Percentiles rank a stretch among this genome's conserved stretches.
These are phyloP conservation scores for Muricea muricata DNA, from an alignment of 92 coral and sea anemone species.

Conservation along the genomic window DNA sequence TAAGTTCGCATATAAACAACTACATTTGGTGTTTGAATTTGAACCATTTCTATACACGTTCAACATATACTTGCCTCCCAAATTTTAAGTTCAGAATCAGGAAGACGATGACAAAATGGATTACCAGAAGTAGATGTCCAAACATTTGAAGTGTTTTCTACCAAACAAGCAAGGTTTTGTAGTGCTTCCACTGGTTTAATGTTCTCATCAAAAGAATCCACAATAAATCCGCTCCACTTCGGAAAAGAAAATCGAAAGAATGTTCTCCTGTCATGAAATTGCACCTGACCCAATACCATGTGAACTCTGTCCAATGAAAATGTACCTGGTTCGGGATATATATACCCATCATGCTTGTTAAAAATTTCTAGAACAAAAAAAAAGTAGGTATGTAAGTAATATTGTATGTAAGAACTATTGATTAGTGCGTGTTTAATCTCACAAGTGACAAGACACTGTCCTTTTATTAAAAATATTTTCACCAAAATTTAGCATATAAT, in stretches of 20 bases:
- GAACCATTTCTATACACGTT: too few species aligned
- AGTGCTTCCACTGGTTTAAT: not conserved
- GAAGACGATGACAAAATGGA: not conserved
- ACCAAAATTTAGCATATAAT: not conserved
- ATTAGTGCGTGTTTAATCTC: too few species aligned
- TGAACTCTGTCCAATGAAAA: not conserved
- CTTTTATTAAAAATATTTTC: too few species aligned
- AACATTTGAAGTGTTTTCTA: not conserved
- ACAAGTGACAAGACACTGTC: too few species aligned
- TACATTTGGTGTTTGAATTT: too few species aligned
- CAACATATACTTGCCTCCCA: not conserved
- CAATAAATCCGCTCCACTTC: not conserved
- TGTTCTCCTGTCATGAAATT: not conserved
- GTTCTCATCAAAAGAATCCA: not conserved
- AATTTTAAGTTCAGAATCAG: not conserved
- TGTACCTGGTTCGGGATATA: not conserved
- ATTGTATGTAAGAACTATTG: too few species aligned
- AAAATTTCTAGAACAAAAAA: not conserved
- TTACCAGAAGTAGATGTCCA: not conserved
- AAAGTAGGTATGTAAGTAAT: too few species aligned
- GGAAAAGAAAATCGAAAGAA: not conserved
- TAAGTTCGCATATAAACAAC: too few species aligned
- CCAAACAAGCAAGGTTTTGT: not conserved
- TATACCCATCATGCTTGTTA: not conserved
- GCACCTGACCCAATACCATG: too few species aligned